Percentiles rank a stretch among this genome's conserved stretches.
Evolutionary conservation across 2,888 invertebrate species (phyloP).

Genomic region (Xestia sexstrigata): DNA sequence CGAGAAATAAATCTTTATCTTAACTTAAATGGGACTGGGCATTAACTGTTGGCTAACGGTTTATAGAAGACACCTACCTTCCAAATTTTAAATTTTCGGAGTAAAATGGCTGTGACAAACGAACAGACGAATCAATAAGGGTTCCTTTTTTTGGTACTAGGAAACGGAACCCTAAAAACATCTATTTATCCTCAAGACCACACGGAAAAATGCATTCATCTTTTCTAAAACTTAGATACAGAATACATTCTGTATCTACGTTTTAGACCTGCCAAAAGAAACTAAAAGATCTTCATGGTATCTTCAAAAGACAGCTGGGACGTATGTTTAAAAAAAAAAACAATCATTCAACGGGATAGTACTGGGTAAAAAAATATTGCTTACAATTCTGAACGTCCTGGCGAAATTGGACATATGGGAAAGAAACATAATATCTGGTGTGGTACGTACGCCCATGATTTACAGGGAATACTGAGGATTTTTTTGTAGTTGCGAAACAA

Average conservation of each 20-base stretch:
- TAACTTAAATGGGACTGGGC: too few relatives aligned
- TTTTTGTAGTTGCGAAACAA: neutral
- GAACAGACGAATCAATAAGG: neutral
- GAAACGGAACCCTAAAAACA: neutral
- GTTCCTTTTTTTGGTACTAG: neutral
- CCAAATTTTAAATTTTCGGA: too few relatives aligned
- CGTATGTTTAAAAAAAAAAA: slow-evolving; percentile 67
- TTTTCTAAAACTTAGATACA: neutral
- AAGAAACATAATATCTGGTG: slow-evolving; percentile 59
- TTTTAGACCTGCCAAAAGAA: slow-evolving; percentile 25
- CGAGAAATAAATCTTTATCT: too few relatives aligned
- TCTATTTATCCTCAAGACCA: neutral
- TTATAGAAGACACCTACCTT: too few relatives aligned
- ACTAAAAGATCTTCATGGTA: slow-evolving; percentile 30
- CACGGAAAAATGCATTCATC: neutral
- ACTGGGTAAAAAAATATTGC: slow-evolving; percentile 70
- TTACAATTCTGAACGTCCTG: slow-evolving; percentile 59
- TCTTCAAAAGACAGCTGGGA: slow-evolving; percentile 44
- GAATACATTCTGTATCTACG: too few relatives aligned
- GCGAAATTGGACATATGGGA: slow-evolving; percentile 64
- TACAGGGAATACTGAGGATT: neutral
- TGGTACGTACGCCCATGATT: slow-evolving; percentile 45
- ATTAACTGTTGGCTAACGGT: too few relatives aligned
- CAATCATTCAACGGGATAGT: slow-evolving; percentile 64
- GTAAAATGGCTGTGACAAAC: neutral